Evolutionary conservation across 2,888 invertebrate genomes (phyloP).

Genomic region (Perithous albicinctus): DNA sequence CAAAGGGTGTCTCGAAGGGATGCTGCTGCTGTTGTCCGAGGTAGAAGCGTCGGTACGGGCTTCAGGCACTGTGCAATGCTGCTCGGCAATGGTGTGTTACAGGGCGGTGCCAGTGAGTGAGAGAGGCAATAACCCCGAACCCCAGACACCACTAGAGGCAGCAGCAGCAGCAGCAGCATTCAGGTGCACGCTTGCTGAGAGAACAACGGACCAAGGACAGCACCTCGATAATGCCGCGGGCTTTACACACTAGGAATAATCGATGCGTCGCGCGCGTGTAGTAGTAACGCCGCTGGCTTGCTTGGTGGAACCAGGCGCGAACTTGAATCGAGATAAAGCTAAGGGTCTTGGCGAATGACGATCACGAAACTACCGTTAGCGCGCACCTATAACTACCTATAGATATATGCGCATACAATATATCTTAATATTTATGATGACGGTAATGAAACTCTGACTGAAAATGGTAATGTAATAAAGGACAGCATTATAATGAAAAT

Average conservation of each 20-base stretch:
- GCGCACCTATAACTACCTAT: conserved; percentile 3
- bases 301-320: conserved; percentile 18
- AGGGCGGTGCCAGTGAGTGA: conserved; percentile 66
- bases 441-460: not conserved
- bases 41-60: conserved; percentile 1
- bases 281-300: conserved; percentile 31
- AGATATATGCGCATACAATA: not conserved
- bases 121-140: conserved; percentile 33
- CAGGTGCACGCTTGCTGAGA: conserved; percentile 75
- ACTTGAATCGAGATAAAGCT: conserved; percentile 76
- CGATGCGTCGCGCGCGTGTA: conserved; percentile 76
- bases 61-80: conserved; percentile 22
- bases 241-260: conserved; percentile 79
- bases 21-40: conserved; percentile 16
- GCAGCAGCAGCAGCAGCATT: conserved; percentile 70
- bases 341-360: conserved; percentile 63
- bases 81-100: conserved; percentile 62
- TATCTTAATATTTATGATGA: not conserved
- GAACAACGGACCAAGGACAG: conserved; percentile 75
- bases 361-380: conserved; percentile 46
- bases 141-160: too few relatives aligned
- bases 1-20: conserved; percentile 44
- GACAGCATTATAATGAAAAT: too few relatives aligned
- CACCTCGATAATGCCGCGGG: conserved; percentile 76
- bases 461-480: not conserved